phyloP scores from a whole-genome alignment of 2,888 invertebrate species.

The Epinotia brunnichana region DNA sequence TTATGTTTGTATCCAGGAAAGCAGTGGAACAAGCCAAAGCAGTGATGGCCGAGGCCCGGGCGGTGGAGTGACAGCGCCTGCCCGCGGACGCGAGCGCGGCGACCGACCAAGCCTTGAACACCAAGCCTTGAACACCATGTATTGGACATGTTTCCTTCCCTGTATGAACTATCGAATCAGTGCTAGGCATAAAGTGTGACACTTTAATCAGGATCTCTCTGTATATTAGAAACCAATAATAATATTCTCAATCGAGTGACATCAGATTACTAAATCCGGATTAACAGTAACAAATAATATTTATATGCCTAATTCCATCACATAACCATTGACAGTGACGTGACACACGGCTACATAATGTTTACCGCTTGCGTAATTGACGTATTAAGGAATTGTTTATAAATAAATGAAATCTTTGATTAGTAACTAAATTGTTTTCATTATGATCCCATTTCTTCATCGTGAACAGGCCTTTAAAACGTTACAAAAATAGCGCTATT shows the following conservation, averaged over 20 bases:
- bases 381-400: slow-evolving; percentile 20
- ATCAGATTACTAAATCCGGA: not conserved
- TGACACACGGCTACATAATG: slow-evolving; percentile 7
- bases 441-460: not conserved
- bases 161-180: slow-evolving; percentile 10
- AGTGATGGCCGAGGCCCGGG: slow-evolving; percentile 69
- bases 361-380: slow-evolving; percentile 22
- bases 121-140: too few relatives aligned
- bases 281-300: not conserved
- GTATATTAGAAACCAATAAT: too few relatives aligned
- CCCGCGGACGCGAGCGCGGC: not conserved
- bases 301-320: not conserved
- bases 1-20: slow-evolving; percentile 63
- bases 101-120: not conserved
- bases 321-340: not conserved
- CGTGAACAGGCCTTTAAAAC: too few relatives aligned
- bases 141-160: not conserved
- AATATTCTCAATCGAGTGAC: not conserved
- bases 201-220: too few relatives aligned
- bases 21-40: slow-evolving; percentile 71
- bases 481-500: too few relatives aligned
- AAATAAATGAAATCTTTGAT: slow-evolving; percentile 46
- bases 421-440: not conserved
- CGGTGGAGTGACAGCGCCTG: slow-evolving; percentile 57
- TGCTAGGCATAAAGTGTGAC: slow-evolving; percentile 7